phyloP scores from a whole-genome alignment of 2,888 invertebrate species.

The Pollenia angustigena region DNA sequence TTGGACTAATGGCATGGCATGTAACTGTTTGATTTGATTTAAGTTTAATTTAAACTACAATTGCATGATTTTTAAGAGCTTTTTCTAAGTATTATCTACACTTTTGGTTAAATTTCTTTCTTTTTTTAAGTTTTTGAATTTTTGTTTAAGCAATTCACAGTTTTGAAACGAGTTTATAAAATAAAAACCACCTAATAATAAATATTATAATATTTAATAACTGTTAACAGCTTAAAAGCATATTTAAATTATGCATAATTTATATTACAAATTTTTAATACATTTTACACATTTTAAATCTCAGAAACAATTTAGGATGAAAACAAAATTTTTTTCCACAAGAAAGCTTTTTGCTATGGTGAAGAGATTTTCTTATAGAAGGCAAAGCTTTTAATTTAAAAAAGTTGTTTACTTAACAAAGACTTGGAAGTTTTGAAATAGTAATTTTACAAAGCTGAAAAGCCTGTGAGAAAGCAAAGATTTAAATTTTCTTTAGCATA shows the following conservation, averaged over 20 bases:
- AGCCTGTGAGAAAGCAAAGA: too few species aligned
- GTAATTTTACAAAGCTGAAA: too few species aligned
- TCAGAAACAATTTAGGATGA: too few species aligned
- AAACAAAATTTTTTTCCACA: too few species aligned
- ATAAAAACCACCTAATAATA: conserved; percentile 32
- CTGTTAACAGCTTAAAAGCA: conserved; percentile 47
- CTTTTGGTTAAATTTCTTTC: conserved; percentile 43
- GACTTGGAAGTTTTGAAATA: too few species aligned
- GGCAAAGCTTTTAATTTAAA: too few species aligned
- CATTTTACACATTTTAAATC: too few species aligned
- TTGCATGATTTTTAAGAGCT: conserved; percentile 32
- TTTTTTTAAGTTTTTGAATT: conserved; percentile 59
- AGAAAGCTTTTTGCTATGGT: too few species aligned
- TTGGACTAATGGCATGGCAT: conserved; percentile 55
- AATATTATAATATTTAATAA: conserved; percentile 19
- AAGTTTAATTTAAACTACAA: not conserved
- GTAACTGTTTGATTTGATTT: conserved; percentile 44
- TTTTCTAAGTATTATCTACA: conserved; percentile 4
- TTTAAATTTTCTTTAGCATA: too few species aligned
- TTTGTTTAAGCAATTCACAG: conserved; percentile 81
- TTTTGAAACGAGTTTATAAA: conserved; percentile 74
- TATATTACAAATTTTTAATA: not conserved
- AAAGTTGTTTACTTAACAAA: too few species aligned
- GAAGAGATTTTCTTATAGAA: too few species aligned
- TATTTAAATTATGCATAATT: conserved; percentile 13